Conservation (phyloP, 2,113 vertebrate species). For the Ceuthmochares aereus region DNA sequence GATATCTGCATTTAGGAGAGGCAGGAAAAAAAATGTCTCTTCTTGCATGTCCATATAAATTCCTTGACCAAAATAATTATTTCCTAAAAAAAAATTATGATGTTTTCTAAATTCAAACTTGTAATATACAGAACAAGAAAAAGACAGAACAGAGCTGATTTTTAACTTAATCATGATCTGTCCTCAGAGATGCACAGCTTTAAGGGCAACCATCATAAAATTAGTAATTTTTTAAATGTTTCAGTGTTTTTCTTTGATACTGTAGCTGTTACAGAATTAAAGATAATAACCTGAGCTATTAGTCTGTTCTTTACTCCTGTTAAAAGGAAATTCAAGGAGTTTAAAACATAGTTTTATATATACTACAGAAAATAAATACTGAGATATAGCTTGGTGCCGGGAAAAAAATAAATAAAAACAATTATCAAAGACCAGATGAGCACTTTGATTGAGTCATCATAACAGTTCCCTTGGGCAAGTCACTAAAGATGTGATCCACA, state of each 20-base stretch:
- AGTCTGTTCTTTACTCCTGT: not conserved
- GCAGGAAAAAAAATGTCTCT: not conserved
- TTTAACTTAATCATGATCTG: not conserved
- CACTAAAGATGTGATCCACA: not conserved
- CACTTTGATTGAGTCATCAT: not conserved
- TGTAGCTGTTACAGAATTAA: not conserved
- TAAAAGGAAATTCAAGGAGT: not conserved
- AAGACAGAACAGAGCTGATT: not conserved
- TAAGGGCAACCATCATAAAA: not conserved
- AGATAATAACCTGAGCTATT: not conserved
- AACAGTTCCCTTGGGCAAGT: not conserved
- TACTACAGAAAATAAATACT: not conserved
- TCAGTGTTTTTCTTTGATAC: not conserved
- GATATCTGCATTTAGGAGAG: not conserved
- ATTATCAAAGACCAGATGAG: not conserved
- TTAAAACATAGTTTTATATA: not conserved
- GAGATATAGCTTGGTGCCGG: not conserved
- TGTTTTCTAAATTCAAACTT: not conserved
- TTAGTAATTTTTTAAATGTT: not conserved
- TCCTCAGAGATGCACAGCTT: not conserved
- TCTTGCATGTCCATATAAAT: not conserved
- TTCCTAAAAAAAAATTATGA: not conserved
- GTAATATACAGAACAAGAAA: not conserved
- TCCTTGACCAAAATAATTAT: not conserved
- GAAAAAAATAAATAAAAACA: not conserved